Percentiles rank a stretch among this genome's conserved stretches.
Evolutionary conservation across 2,888 invertebrate species (phyloP).

Genomic region (Eristalis pertinax): DNA sequence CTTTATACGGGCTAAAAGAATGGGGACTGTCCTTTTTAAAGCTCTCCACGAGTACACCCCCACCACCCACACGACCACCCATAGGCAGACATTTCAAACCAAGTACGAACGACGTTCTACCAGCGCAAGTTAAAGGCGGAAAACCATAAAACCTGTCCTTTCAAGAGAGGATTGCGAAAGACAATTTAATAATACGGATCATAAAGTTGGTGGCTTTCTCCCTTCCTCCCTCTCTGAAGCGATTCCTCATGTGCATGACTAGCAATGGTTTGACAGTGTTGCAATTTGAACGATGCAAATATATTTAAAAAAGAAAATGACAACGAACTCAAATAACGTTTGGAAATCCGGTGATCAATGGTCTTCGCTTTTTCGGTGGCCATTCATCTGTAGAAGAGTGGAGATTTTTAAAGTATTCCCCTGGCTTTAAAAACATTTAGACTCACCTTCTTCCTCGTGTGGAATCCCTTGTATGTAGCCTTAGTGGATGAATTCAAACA

Average conservation of each 20-base stretch:
- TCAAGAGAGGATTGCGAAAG: conserved; percentile 55
- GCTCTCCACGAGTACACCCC: neutral
- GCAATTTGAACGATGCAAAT: neutral
- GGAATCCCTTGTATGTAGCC: conserved; percentile 22
- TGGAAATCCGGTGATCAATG: neutral
- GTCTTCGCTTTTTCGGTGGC: neutral
- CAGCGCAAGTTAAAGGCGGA: neutral
- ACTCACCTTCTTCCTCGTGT: conserved; percentile 4
- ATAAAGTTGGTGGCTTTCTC: conserved; percentile 75
- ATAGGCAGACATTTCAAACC: conserved; percentile 29
- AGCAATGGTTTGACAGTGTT: neutral
- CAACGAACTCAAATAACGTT: too few species aligned
- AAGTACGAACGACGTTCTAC: conserved; percentile 22
- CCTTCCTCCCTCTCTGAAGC: conserved; percentile 42
- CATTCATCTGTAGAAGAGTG: neutral
- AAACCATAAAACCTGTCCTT: conserved; percentile 51
- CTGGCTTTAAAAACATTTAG: neutral
- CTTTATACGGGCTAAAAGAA: neutral
- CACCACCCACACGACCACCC: neutral
- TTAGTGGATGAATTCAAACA: neutral
- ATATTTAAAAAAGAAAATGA: neutral
- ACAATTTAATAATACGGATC: conserved; percentile 78
- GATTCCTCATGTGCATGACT: neutral
- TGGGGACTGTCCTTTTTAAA: conserved; percentile 31
- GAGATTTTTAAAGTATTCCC: neutral